Percentiles rank a stretch among this genome's conserved stretches.
phyloP scores from a whole-genome alignment of 2,113 vertebrate species.

The Natator depressus region DNA sequence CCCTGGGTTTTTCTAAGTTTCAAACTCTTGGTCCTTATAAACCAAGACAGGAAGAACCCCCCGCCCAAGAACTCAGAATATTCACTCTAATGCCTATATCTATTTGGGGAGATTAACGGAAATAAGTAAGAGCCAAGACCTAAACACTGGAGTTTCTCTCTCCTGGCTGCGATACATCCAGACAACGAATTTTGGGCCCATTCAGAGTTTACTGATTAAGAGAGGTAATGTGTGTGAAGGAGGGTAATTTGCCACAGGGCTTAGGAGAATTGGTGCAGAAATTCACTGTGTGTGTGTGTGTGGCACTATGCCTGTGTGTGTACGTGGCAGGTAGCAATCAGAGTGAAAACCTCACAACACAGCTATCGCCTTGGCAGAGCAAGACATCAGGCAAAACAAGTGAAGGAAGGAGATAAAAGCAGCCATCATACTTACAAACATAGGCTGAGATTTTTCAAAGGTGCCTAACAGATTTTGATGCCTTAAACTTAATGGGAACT shows the following conservation, averaged over 20 bases:
- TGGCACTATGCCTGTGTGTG: rapidly evolving
- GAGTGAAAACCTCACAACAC: background rate
- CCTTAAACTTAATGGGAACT: rapidly evolving
- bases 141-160: background rate
- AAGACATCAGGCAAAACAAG: background rate
- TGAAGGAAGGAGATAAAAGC: background rate
- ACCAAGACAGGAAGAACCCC: background rate
- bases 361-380: background rate
- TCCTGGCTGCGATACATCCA: background rate
- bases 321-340: background rate
- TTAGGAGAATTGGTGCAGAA: background rate
- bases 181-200: background rate
- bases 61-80: background rate
- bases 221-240: background rate
- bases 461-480: rapidly evolving
- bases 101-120: background rate
- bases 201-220: background rate
- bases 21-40: background rate
- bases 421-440: rapidly evolving
- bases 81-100: background rate
- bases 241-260: background rate
- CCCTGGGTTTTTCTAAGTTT: background rate
- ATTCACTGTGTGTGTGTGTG: background rate
- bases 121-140: background rate
- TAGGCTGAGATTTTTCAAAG: background rate